phyloP scores from a whole-genome alignment of 2,797 vertebrate genomes.

The Schizopygopsis malacanthus region DNA sequence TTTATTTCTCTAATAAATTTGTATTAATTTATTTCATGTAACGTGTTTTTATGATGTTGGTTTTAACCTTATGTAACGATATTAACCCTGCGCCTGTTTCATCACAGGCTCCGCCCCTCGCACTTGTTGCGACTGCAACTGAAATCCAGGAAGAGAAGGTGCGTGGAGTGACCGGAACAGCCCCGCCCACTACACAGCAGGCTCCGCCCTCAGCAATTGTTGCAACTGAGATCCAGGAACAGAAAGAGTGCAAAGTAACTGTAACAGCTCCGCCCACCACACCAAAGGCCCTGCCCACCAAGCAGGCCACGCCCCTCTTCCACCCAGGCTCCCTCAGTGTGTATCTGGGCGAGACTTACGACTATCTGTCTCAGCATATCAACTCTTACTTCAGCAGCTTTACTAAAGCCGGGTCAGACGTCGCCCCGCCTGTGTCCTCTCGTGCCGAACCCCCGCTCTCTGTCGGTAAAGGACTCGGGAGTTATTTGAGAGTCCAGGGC shows the following conservation, averaged over 20 bases:
- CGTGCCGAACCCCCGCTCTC: not conserved
- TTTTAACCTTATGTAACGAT: no score
- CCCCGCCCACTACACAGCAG: slow-evolving; percentile 40
- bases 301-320: slow-evolving; percentile 79
- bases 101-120: slow-evolving; percentile 24
- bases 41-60: no score
- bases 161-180: not conserved
- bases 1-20: no score
- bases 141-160: slow-evolving; percentile 63
- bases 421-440: slow-evolving; percentile 61
- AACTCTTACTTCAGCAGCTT: slow-evolving; percentile 85
- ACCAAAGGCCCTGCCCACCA: slow-evolving; percentile 62
- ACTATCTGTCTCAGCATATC: slow-evolving; percentile 86
- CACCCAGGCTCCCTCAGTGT: slow-evolving; percentile 84
- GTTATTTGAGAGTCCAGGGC: slow-evolving; percentile 88
- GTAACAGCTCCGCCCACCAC: not conserved
- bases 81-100: slow-evolving; percentile 15
- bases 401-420: slow-evolving; percentile 60
- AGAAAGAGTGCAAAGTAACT: slow-evolving; percentile 57
- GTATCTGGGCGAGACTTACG: slow-evolving; percentile 90
- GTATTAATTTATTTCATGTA: no score
- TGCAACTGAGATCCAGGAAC: not conserved
- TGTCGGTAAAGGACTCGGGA: not conserved
- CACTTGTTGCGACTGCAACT: not conserved
- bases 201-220: slow-evolving; percentile 45